These are phyloP conservation scores for Nyctalus aviator DNA, from an alignment of 2,797 vertebrate genomes.

Conservation along the genomic window DNA sequence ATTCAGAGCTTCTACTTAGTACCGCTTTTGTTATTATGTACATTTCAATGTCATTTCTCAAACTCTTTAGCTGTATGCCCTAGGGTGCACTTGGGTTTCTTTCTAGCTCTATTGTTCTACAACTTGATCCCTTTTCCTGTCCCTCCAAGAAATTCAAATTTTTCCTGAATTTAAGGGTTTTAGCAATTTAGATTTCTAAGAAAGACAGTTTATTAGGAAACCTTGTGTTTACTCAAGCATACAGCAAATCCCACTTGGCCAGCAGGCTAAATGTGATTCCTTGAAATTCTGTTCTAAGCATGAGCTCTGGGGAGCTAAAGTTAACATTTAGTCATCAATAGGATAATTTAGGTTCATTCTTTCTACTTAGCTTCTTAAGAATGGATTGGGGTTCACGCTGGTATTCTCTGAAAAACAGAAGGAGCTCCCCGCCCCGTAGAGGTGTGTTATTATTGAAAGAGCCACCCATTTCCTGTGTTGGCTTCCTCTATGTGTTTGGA, in stretches of 20 bases:
- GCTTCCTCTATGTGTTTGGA: slow-evolving; percentile 16
- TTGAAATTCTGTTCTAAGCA: slow-evolving; percentile 51
- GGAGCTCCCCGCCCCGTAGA: not conserved
- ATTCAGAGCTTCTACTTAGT: slow-evolving; percentile 48
- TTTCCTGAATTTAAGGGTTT: slow-evolving; percentile 35
- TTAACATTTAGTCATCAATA: slow-evolving; percentile 50
- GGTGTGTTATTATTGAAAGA: not conserved
- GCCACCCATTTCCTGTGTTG: not conserved
- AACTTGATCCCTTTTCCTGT: slow-evolving; percentile 24
- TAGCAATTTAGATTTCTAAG: slow-evolving; percentile 55
- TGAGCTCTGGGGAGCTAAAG: not conserved
- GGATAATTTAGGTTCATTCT: slow-evolving; percentile 16
- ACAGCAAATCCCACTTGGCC: not conserved
- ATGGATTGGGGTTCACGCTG: not conserved
- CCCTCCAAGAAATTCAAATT: slow-evolving; percentile 56
- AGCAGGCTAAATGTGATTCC: slow-evolving; percentile 40
- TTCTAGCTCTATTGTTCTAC: not conserved
- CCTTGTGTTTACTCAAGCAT: slow-evolving; percentile 57
- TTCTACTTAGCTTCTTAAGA: slow-evolving; percentile 15
- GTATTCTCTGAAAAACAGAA: not conserved
- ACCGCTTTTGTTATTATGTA: slow-evolving; percentile 47
- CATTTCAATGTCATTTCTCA: slow-evolving; percentile 55
- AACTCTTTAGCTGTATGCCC: not conserved
- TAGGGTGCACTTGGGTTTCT: not conserved
- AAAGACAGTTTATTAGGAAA: slow-evolving; percentile 67